A percentile compares a stretch with the other conserved stretches of the same genome.
Conservation (phyloP, 1,140 invertebrate species). For the Parasteatoda tepidariorum region DNA sequence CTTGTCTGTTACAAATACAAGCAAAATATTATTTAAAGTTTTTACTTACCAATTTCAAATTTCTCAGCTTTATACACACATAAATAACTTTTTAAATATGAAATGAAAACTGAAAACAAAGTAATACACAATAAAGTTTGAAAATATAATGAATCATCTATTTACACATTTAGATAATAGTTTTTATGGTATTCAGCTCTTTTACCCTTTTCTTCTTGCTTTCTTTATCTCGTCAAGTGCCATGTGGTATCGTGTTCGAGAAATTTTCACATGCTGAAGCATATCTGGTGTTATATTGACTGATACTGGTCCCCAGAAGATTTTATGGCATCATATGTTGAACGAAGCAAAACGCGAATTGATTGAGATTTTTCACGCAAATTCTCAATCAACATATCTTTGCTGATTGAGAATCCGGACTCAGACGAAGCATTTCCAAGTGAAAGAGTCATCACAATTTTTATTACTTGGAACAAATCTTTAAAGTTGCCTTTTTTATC, state of each 20-base stretch:
- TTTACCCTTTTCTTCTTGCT: neutral
- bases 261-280: neutral
- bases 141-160: too few species aligned
- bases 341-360: neutral
- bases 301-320: too few species aligned
- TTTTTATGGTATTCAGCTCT: neutral
- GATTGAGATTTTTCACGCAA: constrained; percentile 2
- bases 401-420: constrained; percentile 7
- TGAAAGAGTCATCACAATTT: constrained; percentile 9
- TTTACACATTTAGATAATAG: neutral
- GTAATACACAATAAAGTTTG: too few species aligned
- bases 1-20: too few species aligned
- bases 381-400: constrained; percentile 25
- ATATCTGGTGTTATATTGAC: neutral
- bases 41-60: too few species aligned
- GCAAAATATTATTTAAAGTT: too few species aligned
- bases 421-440: constrained; percentile 19
- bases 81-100: too few species aligned
- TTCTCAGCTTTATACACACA: too few species aligned
- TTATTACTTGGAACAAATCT: neutral
- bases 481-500: neutral
- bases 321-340: too few species aligned
- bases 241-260: neutral
- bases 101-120: too few species aligned
- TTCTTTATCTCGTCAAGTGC: neutral